A percentile compares a stretch with the other conserved stretches of the same genome.
Conservation (phyloP, 1,140 invertebrate species). For the Copidosoma floridanum region DNA sequence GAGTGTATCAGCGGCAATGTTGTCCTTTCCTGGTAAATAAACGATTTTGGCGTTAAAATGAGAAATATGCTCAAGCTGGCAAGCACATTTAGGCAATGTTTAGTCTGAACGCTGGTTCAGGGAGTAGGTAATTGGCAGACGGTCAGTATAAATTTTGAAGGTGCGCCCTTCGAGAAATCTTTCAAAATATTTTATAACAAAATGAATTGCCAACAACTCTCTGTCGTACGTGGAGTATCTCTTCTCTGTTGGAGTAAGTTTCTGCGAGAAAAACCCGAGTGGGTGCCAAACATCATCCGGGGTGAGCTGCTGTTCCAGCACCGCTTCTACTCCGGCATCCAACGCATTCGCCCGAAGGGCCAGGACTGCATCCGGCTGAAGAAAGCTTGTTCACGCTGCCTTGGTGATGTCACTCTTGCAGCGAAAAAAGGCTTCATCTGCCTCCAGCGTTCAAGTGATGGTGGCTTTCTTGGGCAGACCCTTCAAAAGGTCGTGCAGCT, state of each 20-base stretch:
- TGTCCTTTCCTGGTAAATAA: constrained; percentile 30
- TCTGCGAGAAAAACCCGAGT: neutral
- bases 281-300: neutral
- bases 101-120: constrained; percentile 8
- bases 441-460: neutral
- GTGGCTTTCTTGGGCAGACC: neutral
- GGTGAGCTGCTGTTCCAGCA: no score
- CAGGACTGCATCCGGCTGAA: neutral
- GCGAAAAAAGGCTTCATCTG: neutral
- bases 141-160: neutral
- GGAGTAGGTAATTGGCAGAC: constrained; percentile 31
- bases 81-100: neutral
- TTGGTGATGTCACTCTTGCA: neutral
- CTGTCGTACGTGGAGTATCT: neutral
- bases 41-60: constrained; percentile 23
- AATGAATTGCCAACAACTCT: neutral
- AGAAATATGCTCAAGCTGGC: constrained; percentile 31
- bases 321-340: no score
- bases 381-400: neutral
- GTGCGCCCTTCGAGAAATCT: neutral
- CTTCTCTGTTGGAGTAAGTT: neutral
- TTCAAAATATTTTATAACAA: neutral
- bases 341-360: no score
- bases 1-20: constrained; percentile 35
- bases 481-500: constrained; percentile 8